phyloP scores from a whole-genome alignment of 2,797 vertebrate species.

The Gymnothorax reevesii region DNA sequence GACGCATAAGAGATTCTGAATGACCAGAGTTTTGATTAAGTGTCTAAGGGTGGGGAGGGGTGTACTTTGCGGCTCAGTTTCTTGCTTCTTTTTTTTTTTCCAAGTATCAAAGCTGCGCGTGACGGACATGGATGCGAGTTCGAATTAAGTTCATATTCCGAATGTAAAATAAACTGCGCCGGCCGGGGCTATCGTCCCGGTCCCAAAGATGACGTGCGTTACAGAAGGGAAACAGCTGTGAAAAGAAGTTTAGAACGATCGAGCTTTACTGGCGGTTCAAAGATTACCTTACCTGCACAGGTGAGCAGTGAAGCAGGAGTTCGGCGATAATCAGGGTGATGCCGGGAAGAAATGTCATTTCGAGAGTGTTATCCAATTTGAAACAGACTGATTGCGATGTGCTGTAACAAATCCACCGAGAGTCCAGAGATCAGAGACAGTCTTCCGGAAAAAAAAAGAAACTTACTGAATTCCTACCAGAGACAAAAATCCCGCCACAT shows the following conservation, averaged over 20 bases:
- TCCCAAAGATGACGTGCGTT: background rate
- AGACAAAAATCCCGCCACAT: constrained; percentile 16
- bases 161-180: background rate
- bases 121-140: no score
- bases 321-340: background rate
- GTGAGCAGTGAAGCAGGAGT: constrained; percentile 1
- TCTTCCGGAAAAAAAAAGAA: background rate
- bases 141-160: background rate
- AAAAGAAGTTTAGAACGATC: background rate
- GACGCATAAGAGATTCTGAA: background rate
- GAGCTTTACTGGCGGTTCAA: background rate
- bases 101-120: no score
- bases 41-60: background rate
- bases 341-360: constrained; percentile 11
- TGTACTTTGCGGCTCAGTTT: background rate
- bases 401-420: background rate
- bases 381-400: background rate
- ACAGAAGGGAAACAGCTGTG: background rate
- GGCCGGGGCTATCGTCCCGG: background rate
- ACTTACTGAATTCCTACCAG: background rate
- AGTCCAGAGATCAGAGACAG: background rate
- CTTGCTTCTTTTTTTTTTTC: no score
- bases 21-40: background rate
- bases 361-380: background rate
- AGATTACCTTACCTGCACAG: constrained; percentile 13